A percentile compares a stretch with the other conserved stretches of the same genome.
These are phyloP conservation scores for Neomicropteryx cornuta DNA, from an alignment of 1,140 invertebrate species.

Conservation along the genomic window DNA sequence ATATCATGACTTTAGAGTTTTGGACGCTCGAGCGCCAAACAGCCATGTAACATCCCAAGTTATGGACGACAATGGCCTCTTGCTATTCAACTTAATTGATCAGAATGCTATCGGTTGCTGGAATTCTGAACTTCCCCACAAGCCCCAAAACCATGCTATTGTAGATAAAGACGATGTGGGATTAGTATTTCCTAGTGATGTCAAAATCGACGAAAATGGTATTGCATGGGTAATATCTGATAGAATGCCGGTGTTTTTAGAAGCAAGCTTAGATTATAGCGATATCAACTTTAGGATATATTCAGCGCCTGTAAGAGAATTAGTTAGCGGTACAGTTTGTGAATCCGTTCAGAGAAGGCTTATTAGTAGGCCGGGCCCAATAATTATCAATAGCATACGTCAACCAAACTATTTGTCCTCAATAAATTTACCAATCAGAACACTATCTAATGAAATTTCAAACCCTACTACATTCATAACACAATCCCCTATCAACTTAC, in stretches of 20 bases:
- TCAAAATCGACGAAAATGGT: slow-evolving; percentile 56
- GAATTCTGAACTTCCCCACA: slow-evolving; percentile 55
- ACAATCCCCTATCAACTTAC: too few relatives aligned
- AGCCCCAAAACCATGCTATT: slow-evolving; percentile 54
- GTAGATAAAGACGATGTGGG: slow-evolving; percentile 63
- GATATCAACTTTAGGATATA: slow-evolving; percentile 71
- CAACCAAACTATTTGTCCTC: too few relatives aligned
- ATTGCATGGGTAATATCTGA: slow-evolving; percentile 71
- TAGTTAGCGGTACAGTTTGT: slow-evolving; percentile 61
- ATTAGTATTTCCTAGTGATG: slow-evolving; percentile 64
- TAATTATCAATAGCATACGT: too few relatives aligned
- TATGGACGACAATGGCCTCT: slow-evolving; percentile 60
- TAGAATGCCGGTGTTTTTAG: slow-evolving; percentile 64
- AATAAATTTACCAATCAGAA: too few relatives aligned
- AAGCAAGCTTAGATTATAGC: slow-evolving; percentile 57
- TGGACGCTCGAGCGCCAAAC: slow-evolving; percentile 53
- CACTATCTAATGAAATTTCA: too few relatives aligned
- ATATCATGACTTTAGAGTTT: slow-evolving; percentile 58
- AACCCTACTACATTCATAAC: too few relatives aligned
- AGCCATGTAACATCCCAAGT: slow-evolving; percentile 58
- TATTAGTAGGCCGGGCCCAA: too few relatives aligned
- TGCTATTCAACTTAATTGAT: slow-evolving; percentile 67
- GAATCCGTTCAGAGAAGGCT: slow-evolving; percentile 33
- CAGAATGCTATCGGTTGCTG: slow-evolving; percentile 72
- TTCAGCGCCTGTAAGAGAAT: slow-evolving; percentile 47